Evolutionary conservation across 2,888 invertebrate genomes (phyloP), one percentile per base, ranked within the genome.

Genomic region (Myopa testacea): DNA sequence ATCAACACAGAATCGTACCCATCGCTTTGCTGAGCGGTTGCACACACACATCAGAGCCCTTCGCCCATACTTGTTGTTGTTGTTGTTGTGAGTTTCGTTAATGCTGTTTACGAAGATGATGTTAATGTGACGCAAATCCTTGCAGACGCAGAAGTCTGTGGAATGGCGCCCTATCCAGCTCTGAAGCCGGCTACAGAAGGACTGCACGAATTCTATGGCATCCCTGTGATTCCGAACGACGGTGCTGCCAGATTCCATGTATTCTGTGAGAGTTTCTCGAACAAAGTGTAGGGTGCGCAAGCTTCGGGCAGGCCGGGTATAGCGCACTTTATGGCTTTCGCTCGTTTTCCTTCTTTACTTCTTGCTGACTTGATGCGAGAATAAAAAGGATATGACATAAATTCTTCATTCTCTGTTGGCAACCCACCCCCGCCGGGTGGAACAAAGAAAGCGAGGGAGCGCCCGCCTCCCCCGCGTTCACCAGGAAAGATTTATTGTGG

Each of bases 71-170:
- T 62, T 62, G 38, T 72, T n/a, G n/a, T 40, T 72, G n/a, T 40
- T 72, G 71, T 71, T 71, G 55, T 45, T 70, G 3, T 26, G 5
- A 16, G 26, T 72, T 72, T 72, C n/a, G 38, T n/a, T 58, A 8
- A 1, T 71, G 37, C 55, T 58, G 38, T 72, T 72, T 38, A 37
- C 19, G 70, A 19, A 40, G 76, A 70, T 75, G 45, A 62, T 74
- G 70, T 40, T 63, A 70, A 76, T 69, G 50, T 26, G 76, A 71
- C 65, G 37, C 16, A 69, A 50, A 68, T 68, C 68, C 69, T 26
- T 68, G 26, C 60, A 50, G 60, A n/a, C n/a, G n/a, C n/a, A n/a
- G n/a, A n/a, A n/a, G n/a, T n/a, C n/a, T n/a, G n/a, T n/a, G n/a
- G n/a, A n/a, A n/a, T n/a, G n/a, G n/a, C n/a, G n/a, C n/a, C n/a